Evolutionary conservation across 2,113 vertebrate genomes (phyloP).

Genomic region (Colistium nudipinnis): DNA sequence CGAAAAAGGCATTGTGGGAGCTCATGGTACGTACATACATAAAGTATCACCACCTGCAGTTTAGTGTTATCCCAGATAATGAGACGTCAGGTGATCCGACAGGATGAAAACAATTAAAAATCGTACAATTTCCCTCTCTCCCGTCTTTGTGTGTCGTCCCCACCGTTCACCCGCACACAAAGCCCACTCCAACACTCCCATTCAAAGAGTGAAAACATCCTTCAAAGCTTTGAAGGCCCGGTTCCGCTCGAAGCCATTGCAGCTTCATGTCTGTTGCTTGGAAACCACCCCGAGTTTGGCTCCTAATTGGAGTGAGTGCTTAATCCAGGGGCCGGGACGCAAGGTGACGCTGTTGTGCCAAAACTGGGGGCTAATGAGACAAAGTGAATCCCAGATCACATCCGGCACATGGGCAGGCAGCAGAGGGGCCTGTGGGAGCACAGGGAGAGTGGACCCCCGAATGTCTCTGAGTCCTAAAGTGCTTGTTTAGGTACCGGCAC

Average conservation of each 20-base stretch:
- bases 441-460: neutral
- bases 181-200: slow-evolving; percentile 24
- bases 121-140: neutral
- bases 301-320: slow-evolving; percentile 55
- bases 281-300: slow-evolving; percentile 73
- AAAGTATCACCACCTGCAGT: too few species aligned
- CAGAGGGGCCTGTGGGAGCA: slow-evolving; percentile 8
- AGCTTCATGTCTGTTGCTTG: slow-evolving; percentile 74
- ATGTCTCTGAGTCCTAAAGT: neutral
- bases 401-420: slow-evolving; percentile 30
- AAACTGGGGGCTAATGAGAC: slow-evolving; percentile 58
- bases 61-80: too few species aligned
- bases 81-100: slow-evolving; percentile 10
- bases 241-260: slow-evolving; percentile 50
- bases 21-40: too few species aligned
- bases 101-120: neutral
- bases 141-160: too few species aligned
- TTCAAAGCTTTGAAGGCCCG: slow-evolving; percentile 59
- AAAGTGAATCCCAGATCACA: slow-evolving; percentile 60
- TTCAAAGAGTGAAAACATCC: slow-evolving; percentile 46
- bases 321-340: slow-evolving; percentile 26
- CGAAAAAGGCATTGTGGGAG: too few species aligned
- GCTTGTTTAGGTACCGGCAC: neutral
- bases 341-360: slow-evolving; percentile 45
- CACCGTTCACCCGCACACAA: slow-evolving; percentile 15